Evolutionary conservation across 2,113 vertebrate species (phyloP), one percentile per base, ranked within the genome.

Genomic region (Aviceda subcristata): DNA sequence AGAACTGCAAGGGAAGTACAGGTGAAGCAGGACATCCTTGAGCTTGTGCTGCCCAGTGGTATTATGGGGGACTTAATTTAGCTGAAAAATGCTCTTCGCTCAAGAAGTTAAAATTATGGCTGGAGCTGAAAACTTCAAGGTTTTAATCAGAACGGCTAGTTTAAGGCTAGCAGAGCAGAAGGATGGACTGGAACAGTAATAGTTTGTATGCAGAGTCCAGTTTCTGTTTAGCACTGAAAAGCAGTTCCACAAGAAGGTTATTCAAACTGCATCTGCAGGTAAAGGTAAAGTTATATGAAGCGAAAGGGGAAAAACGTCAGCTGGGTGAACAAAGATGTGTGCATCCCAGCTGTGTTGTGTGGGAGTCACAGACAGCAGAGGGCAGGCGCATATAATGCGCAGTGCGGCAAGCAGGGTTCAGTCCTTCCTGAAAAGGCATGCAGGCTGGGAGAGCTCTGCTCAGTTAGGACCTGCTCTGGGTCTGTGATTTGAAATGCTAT

Each of bases 301-400:
- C 19, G 53, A 29, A 73, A 69, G 26, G 39, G 48, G 29, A 15
- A 32, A 27, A 68, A 11, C 1, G 1, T 59, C 34, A 18, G 11
- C 9, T 46, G 72, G 9, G 20, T 57, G 29, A 46, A 46, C 23
- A 23, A 32, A 41, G 36, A 8, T 20, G 53, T 18, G 41, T 72
- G 7, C 34, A 20, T 55, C 38, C 17, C n/a, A 6, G 67, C 29
- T 18, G 62, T 36, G 43, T 51, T 15, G 26, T 29, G 26, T 22
- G 46, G 34, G 41, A 41, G 36, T 10, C 30, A 2, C 10, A 3
- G 45, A 69, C 98, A 87, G 96, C 85, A 98, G 98, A 97, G 97
- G 98, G 97, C 97, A 97, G 82, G 80, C 24, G 1, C 72, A 68
- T 17, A n/a, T 79, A 38, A 24, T 21, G 11, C 5, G 15, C 53